Evolutionary conservation across 2,888 invertebrate species (phyloP), one percentile per base, ranked within the genome.

Genomic region (Drosophila setosimentum): DNA sequence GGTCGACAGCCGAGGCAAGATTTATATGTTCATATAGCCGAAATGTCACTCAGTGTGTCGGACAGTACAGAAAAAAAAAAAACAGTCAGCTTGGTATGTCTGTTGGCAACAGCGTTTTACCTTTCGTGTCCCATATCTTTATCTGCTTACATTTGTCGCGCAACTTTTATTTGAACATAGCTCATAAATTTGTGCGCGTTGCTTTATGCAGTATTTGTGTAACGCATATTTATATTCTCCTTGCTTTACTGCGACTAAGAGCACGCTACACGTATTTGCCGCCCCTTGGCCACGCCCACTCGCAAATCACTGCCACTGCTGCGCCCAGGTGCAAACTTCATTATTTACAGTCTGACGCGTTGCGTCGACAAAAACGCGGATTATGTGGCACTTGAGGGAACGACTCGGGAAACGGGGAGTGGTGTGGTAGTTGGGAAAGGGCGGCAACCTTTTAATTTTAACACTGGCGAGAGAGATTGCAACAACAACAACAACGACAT

Each of bases 331-430:
- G 84, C 78, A 91, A 89, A 89, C 89, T 89, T 90, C 87, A 90
- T 89, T 91, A 89, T 89, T 91, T 87, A 89, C 90, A 87, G 91
- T 91, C 91, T 89, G 84, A 78, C 89, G 90, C 90, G 80, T 76
- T 82, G 87, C 82, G 87, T 76, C 89, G 80, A 55, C 63, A 63
- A 67, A 71, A 80, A 42, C 68, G 49, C 42, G 78, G 68, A 62
- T 77, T 65, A 77, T 78, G 64, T 62, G 72, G 27, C 72, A 64
- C 77, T 58, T 67, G 78, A 50, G 37, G 42, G 62, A 35, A 29
- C 42, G 49, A 10, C 21, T 6, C 6, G 21, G 24, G 4, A 10
- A 10, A 27, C 16, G 13, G 27, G 45, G 24, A 13, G 18, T 2
- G 4, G 21, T 21, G 51, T 8, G 18, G 13, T 37, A 10, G 27